These are phyloP conservation scores for Protobothrops flavoviridis DNA, from an alignment of 2,113 vertebrate genomes.

Conservation along the genomic window DNA sequence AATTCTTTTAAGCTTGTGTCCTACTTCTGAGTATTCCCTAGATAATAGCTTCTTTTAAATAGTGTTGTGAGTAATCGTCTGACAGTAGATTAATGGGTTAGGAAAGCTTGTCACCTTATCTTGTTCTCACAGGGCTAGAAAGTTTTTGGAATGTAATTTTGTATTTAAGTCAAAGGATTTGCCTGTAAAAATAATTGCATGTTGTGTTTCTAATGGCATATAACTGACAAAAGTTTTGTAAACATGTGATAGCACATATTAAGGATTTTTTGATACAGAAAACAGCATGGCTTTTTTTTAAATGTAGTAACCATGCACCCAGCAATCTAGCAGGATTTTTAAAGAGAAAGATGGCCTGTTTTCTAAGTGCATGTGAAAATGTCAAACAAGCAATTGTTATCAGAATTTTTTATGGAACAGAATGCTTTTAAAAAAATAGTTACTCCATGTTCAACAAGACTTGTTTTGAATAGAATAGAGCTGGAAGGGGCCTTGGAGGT, in stretches of 20 bases:
- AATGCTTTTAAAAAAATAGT: background rate
- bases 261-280: background rate
- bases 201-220: background rate
- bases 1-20: conserved; percentile 56
- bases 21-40: conserved; percentile 48
- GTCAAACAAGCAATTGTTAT: background rate
- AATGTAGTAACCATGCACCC: background rate
- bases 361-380: background rate
- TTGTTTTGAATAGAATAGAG: too few relatives aligned
- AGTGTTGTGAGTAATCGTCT: conserved; percentile 82
- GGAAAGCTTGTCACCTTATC: conserved; percentile 37
- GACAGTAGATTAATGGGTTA: conserved; percentile 74
- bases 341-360: background rate
- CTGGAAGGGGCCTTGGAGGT: too few relatives aligned
- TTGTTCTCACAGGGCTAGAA: conserved; percentile 23
- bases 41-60: conserved; percentile 52
- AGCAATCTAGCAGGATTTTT: background rate
- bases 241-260: background rate
- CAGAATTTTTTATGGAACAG: background rate
- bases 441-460: background rate
- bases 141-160: background rate
- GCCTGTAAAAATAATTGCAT: background rate
- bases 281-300: background rate
- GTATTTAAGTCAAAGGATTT: background rate
- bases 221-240: background rate